Conservation (phyloP, 1,140 invertebrate genomes). For the Drosophila ananassae region DNA sequence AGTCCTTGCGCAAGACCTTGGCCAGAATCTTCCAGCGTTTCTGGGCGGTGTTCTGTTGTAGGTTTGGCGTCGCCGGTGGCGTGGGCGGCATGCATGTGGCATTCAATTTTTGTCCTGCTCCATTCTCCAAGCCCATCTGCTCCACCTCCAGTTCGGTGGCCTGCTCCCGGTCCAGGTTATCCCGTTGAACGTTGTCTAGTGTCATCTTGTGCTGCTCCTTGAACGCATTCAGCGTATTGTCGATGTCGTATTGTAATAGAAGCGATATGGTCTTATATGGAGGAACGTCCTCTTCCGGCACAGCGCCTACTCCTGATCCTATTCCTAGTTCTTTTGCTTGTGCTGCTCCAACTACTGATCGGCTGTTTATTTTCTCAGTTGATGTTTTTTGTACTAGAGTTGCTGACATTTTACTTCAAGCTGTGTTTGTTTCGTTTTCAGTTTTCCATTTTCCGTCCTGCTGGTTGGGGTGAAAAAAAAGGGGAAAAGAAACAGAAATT, state of each 20-base stretch:
- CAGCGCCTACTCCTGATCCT: background rate
- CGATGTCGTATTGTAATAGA: conserved; percentile 82
- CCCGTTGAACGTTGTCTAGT: conserved; percentile 39
- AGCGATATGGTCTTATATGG: conserved; percentile 72
- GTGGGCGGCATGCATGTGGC: conserved; percentile 71
- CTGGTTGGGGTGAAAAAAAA: background rate
- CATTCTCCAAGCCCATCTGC: conserved; percentile 38
- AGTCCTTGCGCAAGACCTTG: conserved; percentile 86
- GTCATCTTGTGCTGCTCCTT: conserved; percentile 65
- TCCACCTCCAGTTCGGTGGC: conserved; percentile 48
- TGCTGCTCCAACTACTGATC: conserved; percentile 8
- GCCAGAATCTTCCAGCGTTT: conserved; percentile 89
- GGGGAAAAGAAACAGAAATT: conserved; percentile 7
- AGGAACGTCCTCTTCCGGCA: conserved; percentile 30
- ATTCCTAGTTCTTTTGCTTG: background rate
- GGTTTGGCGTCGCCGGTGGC: conserved; percentile 72
- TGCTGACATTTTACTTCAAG: conserved; percentile 38
- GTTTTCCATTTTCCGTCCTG: conserved; percentile 58
- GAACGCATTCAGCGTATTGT: conserved; percentile 82
- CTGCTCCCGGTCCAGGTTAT: conserved; percentile 5
- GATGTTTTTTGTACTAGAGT: conserved; percentile 26
- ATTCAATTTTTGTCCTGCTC: background rate
- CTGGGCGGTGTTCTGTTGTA: conserved; percentile 84
- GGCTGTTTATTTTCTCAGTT: conserved; percentile 20
- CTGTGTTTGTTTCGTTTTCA: conserved; percentile 49